Base-by-base conservation (phyloP, 2,888 invertebrate species). In the Ichneumoninae sp. region DNA sequence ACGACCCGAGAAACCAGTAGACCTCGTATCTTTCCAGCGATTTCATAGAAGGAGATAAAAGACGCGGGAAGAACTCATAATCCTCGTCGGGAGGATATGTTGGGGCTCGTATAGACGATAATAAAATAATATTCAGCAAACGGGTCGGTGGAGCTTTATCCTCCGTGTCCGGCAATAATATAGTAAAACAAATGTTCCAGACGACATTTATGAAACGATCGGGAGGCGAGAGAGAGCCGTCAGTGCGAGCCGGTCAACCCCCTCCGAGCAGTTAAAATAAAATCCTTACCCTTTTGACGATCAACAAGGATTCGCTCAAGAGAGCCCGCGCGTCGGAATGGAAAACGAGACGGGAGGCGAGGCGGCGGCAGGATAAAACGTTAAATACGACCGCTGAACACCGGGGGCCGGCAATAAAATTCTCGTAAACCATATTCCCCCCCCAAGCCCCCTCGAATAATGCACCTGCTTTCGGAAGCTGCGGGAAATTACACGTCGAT, bases 171-270 rank as follows among this genome's bases (percentile, higher is more conserved):
- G 89, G 91, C 91, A 93, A 93, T 93, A 93, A 93, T 91, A 91
- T 93, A 88, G 90, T 85, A 84, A 90, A 93, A 93, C 92, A 91
- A 93, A 93, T 93, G 93, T 91, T 90, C 93, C 93, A 93, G 93
- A 93, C 93, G 93, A 93, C 93, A 93, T 93, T 93, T 93, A 93
- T 93, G 93, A 88, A 93, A 92, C 90, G 89, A 88, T 90, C 85
- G 1, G 88, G 85, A 87, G 86, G 85, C 85, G 50, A 66, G 47
- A 81, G 52, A 81, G 8, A 80, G 62, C 68, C 77, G 77, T 65
- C 60, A 77, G 71, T 80, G 65, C 84, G 76, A 54, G n/a, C 69
- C 69, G 84, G 80, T 85, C 84, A 86, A 86, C 80, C 84, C 84
- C 79, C 83, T 85, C 52, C 57, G 81, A 77, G 81, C 66, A 71